A percentile compares a stretch with the other conserved stretches of the same genome.
Evolutionary conservation across 2,113 vertebrate genomes (phyloP).

Genomic region (Eurystomus gularis): DNA sequence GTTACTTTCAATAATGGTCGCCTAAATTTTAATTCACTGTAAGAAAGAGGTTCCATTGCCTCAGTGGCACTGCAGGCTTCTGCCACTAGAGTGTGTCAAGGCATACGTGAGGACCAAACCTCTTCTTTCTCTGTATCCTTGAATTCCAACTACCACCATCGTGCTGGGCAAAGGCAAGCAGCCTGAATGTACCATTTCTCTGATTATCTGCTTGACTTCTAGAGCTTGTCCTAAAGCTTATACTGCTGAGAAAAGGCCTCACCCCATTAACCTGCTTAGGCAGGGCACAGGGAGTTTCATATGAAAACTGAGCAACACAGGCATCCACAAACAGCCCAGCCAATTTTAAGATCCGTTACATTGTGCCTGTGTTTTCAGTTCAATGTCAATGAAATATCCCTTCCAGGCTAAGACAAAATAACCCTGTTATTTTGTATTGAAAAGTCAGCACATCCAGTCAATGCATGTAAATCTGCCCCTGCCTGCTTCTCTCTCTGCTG

Average conservation of each 20-base stretch:
- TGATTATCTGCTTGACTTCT: background rate
- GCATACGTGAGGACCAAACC: background rate
- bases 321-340: constrained; percentile 37
- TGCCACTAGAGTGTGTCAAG: constrained; percentile 69
- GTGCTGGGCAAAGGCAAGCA: background rate
- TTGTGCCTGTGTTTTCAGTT: constrained; percentile 54
- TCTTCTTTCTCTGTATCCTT: accelerated
- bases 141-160: background rate
- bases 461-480: background rate
- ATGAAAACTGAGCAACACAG: background rate
- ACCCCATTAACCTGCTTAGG: background rate
- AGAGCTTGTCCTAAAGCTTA: background rate
- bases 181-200: background rate
- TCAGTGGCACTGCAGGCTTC: background rate
- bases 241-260: background rate
- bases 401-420: constrained; percentile 56
- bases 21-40: background rate
- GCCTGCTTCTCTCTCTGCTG: background rate
- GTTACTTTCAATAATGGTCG: background rate
- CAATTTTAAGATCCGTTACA: constrained; percentile 55
- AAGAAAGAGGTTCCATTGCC: background rate
- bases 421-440: constrained; percentile 48
- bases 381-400: constrained; percentile 59
- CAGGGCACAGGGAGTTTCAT: background rate
- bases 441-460: constrained; percentile 30